These are phyloP conservation scores for Polyommatus icarus DNA, from an alignment of 2,888 invertebrate genomes.

Conservation along the genomic window DNA sequence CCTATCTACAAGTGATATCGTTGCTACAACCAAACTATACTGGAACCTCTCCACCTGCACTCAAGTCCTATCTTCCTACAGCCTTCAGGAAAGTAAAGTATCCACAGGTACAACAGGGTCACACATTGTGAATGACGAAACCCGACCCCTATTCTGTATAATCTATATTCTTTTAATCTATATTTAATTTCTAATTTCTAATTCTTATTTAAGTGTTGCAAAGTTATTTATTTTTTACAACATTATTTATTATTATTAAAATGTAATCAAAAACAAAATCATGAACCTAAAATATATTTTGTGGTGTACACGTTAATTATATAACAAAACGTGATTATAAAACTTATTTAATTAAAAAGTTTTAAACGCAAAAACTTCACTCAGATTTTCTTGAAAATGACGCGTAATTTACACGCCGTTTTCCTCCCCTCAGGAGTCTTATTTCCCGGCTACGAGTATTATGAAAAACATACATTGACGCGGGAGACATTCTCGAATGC, in stretches of 20 bases:
- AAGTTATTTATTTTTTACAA: too few relatives aligned
- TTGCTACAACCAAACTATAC: too few relatives aligned
- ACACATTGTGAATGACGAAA: too few relatives aligned
- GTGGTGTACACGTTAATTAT: neutral
- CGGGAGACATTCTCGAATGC: neutral
- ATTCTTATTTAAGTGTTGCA: too few relatives aligned
- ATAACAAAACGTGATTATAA: neutral
- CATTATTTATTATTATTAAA: neutral
- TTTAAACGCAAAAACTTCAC: constrained; percentile 3
- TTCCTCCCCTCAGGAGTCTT: neutral
- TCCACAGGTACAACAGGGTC: too few relatives aligned
- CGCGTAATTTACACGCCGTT: neutral
- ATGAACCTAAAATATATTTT: neutral
- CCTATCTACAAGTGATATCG: too few relatives aligned
- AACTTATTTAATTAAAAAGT: constrained; percentile 17
- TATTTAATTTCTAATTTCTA: too few relatives aligned
- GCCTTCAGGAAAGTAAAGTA: too few relatives aligned
- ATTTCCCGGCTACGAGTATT: neutral
- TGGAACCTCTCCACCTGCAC: too few relatives aligned
- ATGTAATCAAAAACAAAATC: neutral
- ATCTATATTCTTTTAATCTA: too few relatives aligned
- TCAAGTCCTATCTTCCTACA: too few relatives aligned
- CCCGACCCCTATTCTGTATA: too few relatives aligned
- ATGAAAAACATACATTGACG: constrained; percentile 9
- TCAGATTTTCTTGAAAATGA: neutral